Percentiles rank a stretch among this genome's conserved stretches.
Conservation (phyloP, 2,888 invertebrate genomes). For the Lycaena phlaeas region DNA sequence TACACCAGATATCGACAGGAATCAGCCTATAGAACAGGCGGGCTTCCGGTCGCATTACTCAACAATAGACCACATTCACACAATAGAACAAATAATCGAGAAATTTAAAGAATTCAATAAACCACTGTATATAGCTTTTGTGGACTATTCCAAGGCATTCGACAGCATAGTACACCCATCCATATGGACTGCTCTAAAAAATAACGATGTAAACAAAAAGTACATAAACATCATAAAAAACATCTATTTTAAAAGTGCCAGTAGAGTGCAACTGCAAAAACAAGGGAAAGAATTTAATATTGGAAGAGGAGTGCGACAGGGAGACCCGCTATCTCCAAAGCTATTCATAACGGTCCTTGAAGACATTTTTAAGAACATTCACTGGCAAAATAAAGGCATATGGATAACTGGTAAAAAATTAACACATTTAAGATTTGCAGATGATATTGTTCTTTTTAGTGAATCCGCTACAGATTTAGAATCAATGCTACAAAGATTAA, state of each 20-base stretch:
- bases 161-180: too few relatives aligned
- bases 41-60: background rate
- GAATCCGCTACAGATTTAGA: conserved; percentile 8
- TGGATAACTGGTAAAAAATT: background rate
- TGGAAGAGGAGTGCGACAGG: too few relatives aligned
- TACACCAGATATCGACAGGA: background rate
- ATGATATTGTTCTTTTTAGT: conserved; percentile 14
- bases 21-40: conserved; percentile 1
- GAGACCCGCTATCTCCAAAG: too few relatives aligned
- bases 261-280: too few relatives aligned
- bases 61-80: conserved; percentile 1
- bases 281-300: too few relatives aligned
- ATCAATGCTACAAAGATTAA: conserved; percentile 12
- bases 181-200: too few relatives aligned
- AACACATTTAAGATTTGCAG: conserved; percentile 15
- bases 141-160: too few relatives aligned
- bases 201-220: too few relatives aligned
- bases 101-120: background rate
- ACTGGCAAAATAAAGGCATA: background rate
- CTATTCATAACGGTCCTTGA: background rate
- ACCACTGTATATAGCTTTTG: background rate
- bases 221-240: too few relatives aligned
- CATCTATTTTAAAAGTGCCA: too few relatives aligned
- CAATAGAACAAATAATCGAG: background rate
- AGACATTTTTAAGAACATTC: background rate